Conservation (phyloP, 2,888 invertebrate genomes). For the Dione juno region DNA sequence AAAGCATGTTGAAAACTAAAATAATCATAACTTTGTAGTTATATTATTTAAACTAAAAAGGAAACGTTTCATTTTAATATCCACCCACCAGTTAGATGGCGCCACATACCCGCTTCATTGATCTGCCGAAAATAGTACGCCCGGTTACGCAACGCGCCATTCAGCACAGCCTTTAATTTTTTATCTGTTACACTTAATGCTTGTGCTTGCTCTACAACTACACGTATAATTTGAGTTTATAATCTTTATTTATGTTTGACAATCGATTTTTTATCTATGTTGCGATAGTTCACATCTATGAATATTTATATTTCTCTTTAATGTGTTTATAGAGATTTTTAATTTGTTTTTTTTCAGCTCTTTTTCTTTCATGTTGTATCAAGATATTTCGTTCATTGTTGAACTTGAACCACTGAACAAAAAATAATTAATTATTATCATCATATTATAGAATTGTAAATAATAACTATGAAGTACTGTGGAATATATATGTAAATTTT, state of each 20-base stretch:
- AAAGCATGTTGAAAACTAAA: not conserved
- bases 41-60: not conserved
- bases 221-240: not conserved
- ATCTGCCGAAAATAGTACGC: slow-evolving; percentile 70
- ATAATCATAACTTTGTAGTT: not conserved
- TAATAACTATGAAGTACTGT: not conserved
- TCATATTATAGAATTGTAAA: not conserved
- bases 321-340: not conserved
- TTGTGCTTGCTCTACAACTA: slow-evolving; percentile 16
- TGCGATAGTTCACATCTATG: not conserved
- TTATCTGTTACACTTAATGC: slow-evolving; percentile 31
- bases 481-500: not conserved
- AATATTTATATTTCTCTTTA: not conserved
- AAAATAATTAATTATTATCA: no score
- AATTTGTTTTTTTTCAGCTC: no score
- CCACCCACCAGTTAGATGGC: slow-evolving; percentile 61
- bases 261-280: slow-evolving; percentile 7
- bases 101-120: slow-evolving; percentile 62
- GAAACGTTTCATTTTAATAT: slow-evolving; percentile 14
- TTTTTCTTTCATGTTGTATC: no score
- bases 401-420: no score
- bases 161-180: slow-evolving; percentile 46
- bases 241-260: slow-evolving; percentile 5
- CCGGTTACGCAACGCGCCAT: slow-evolving; percentile 58
- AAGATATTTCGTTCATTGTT: no score